Conservation (phyloP, 2,113 vertebrate genomes). For the Ovibos moschatus region DNA sequence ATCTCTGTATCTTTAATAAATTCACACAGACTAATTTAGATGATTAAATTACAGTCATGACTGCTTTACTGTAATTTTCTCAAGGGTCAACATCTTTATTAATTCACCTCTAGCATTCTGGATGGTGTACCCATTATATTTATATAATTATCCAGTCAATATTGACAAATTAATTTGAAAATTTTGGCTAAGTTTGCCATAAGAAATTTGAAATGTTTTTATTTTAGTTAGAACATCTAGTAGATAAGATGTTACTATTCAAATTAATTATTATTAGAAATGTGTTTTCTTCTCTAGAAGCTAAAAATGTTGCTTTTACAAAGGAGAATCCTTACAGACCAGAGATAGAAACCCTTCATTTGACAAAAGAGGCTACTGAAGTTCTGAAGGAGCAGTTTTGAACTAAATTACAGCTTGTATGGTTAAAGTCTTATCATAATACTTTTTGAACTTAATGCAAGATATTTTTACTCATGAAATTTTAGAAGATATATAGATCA, state of each 20-base stretch:
- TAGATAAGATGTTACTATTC: not conserved
- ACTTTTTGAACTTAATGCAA: not conserved
- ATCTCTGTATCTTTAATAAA: not conserved
- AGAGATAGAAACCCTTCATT: not conserved
- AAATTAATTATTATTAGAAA: not conserved
- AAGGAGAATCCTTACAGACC: not conserved
- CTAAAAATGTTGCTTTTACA: not conserved
- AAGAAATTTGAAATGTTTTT: not conserved
- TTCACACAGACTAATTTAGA: not conserved
- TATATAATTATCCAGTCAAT: not conserved
- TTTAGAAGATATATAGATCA: not conserved
- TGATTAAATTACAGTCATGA: not conserved
- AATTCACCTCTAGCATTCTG: not conserved
- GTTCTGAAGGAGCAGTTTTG: not conserved
- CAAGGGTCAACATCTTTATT: not conserved
- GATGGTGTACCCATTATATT: not conserved
- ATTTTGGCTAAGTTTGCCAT: not conserved
- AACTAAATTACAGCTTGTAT: not conserved
- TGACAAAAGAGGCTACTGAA: not conserved
- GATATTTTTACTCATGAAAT: not conserved
- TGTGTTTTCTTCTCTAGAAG: not conserved
- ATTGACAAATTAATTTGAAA: not conserved
- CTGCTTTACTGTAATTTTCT: not conserved
- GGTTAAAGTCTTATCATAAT: not conserved
- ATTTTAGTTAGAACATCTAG: not conserved